Evolutionary conservation across 1,140 invertebrate genomes (phyloP), one percentile per base, ranked within the genome.

Genomic region (Meteorus sp.): DNA sequence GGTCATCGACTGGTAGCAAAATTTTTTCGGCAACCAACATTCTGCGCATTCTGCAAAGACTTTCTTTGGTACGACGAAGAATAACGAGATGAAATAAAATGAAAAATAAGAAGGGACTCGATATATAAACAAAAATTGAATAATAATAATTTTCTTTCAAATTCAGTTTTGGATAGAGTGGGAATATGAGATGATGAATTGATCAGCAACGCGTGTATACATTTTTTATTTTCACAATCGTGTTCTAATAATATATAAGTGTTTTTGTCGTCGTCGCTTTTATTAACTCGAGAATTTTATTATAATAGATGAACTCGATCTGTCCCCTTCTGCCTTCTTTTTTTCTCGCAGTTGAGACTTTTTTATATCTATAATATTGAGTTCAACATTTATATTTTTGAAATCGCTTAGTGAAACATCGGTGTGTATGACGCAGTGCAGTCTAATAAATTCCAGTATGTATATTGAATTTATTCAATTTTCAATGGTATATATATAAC

Each of bases 1-100:
- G 95, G 95, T 13, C 96, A 99, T 80, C 94, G 92, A 68, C 98
- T 99, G 79, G 94, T 99, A 74, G 97, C 97, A n/a, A 98, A 98
- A 69, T 98, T 98, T 79, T 97, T 99, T 78, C 85, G 95, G 22
- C 96, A 99, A 79, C 97, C 97, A 37, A 99, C 97, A 13, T 99
- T 99, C 80, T 99, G 97, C 81, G 94, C 94, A 29, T 95, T 98
- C 76, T 98, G 96, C 81, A 92, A 94, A 77, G 93, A 99, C 70
- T 99, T 99, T 79, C 88, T 99, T 33, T 99, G 97, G 96, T 80
- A 67, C 63, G 62, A 48, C n/a, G 13, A 48, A 48, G 25, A 44
- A 44, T 56, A 52, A 33, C 23, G 7, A 31, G 13, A n/a, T n/a
- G 35, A 39, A 39, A 33, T 33, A 11, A 7, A 7, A 6, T 33